Evolutionary conservation across 2,797 vertebrate species (phyloP).

Genomic region (Neosalanx taihuensis): DNA sequence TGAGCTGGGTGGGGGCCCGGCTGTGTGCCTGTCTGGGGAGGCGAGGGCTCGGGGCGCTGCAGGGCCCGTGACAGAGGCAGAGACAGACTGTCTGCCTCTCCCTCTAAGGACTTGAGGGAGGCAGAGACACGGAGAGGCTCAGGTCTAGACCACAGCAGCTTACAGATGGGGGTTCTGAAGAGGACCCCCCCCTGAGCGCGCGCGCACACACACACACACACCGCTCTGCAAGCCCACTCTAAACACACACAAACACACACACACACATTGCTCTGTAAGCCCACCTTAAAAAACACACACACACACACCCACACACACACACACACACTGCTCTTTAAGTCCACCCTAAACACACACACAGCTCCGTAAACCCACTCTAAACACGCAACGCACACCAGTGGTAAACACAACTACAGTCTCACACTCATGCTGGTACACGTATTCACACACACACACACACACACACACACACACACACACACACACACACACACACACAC

Average conservation of each 20-base stretch:
- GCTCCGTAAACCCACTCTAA: no score
- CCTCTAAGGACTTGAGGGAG: constrained; percentile 54
- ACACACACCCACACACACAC: not conserved
- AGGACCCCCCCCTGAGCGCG: not conserved
- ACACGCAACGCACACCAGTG: not conserved
- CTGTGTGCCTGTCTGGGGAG: constrained; percentile 19
- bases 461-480: not conserved
- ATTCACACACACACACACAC: constrained; percentile 32
- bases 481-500: not conserved
- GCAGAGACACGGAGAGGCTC: constrained; percentile 42
- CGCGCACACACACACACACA: not conserved
- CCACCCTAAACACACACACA: no score
- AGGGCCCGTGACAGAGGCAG: constrained; percentile 55
- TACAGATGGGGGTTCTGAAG: constrained; percentile 32
- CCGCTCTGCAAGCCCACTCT: no score
- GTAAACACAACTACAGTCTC: not conserved
- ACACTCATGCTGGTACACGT: constrained; percentile 3
- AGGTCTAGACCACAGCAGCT: constrained; percentile 43
- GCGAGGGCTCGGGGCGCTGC: constrained; percentile 44
- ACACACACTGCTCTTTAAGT: no score
- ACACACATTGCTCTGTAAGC: not conserved
- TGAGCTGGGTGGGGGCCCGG: not conserved
- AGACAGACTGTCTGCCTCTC: constrained; percentile 71
- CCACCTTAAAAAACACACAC: not conserved
- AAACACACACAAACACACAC: not conserved